Conservation (phyloP, 2,797 vertebrate species). For the Intellagama lesueurii region DNA sequence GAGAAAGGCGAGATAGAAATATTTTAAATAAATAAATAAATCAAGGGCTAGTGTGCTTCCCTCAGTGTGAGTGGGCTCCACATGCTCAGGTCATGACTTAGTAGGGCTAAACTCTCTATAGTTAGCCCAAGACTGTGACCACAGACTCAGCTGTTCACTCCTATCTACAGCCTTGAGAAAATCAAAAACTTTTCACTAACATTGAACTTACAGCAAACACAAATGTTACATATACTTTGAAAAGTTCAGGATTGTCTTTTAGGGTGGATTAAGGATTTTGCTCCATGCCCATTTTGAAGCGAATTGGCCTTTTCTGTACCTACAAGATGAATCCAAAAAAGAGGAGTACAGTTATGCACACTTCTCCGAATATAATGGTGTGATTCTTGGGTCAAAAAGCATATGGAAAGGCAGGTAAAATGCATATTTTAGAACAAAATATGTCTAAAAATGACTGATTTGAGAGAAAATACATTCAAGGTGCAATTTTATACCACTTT, state of each 20-base stretch:
- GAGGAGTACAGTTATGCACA: too few species aligned
- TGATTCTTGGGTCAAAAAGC: too few species aligned
- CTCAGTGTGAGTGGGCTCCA: too few species aligned
- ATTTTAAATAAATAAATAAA: too few species aligned
- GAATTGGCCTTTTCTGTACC: neutral
- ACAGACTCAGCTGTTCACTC: neutral
- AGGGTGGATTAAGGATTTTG: neutral
- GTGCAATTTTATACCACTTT: too few species aligned
- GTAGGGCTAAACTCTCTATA: neutral
- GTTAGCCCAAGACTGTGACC: conserved; percentile 1
- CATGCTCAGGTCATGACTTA: too few species aligned
- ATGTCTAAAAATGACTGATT: neutral
- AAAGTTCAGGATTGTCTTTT: neutral
- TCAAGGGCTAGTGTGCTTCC: too few species aligned
- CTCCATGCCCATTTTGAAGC: neutral
- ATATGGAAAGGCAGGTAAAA: neutral
- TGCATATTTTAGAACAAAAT: too few species aligned
- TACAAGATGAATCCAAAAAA: neutral
- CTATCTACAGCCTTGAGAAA: conserved; percentile 11
- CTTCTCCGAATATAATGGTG: too few species aligned
- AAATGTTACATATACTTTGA: conserved; percentile 15
- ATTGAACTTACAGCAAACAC: neutral
- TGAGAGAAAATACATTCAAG: too few species aligned
- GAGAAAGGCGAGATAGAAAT: too few species aligned
- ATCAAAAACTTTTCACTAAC: neutral